A percentile compares a stretch with the other conserved stretches of the same genome.
Evolutionary conservation across 2,113 vertebrate genomes (phyloP).

Genomic region (Ciconia maguari): DNA sequence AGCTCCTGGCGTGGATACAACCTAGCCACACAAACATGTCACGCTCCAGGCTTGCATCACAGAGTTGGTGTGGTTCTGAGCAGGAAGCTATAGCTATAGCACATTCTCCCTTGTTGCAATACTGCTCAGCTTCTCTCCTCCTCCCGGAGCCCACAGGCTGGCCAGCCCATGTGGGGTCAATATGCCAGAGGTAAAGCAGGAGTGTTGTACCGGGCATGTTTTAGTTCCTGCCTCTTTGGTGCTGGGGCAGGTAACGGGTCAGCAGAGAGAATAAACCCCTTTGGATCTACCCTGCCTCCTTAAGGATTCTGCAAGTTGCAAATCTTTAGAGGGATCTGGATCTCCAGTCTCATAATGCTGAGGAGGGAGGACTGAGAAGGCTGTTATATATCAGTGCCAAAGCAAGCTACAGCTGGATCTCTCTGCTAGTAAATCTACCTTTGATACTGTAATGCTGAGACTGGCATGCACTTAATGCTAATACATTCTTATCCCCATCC

Average conservation of each 20-base stretch:
- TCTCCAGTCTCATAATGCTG: not conserved
- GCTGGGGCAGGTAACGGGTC: not conserved
- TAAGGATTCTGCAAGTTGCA: not conserved
- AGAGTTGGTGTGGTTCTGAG: not conserved
- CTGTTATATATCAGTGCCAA: not conserved
- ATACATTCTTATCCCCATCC: not conserved
- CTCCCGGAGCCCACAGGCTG: not conserved
- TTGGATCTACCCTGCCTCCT: not conserved
- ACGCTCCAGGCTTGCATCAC: not conserved
- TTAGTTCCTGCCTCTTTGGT: not conserved
- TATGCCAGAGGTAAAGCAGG: not conserved
- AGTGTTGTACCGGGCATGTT: not conserved
- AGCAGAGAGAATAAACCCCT: not conserved
- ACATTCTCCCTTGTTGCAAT: not conserved
- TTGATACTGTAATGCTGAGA: not conserved
- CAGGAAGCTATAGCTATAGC: not conserved
- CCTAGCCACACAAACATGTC: not conserved
- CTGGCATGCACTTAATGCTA: not conserved
- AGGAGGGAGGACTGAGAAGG: not conserved
- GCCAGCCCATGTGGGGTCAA: fast-evolving
- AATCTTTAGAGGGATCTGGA: not conserved
- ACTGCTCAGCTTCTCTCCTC: not conserved
- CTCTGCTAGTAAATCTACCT: not conserved
- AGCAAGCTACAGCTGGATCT: not conserved
- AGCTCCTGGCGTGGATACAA: not conserved